Base-by-base conservation (phyloP, 2,113 vertebrate species). In the Shinisaurus crocodilurus region DNA sequence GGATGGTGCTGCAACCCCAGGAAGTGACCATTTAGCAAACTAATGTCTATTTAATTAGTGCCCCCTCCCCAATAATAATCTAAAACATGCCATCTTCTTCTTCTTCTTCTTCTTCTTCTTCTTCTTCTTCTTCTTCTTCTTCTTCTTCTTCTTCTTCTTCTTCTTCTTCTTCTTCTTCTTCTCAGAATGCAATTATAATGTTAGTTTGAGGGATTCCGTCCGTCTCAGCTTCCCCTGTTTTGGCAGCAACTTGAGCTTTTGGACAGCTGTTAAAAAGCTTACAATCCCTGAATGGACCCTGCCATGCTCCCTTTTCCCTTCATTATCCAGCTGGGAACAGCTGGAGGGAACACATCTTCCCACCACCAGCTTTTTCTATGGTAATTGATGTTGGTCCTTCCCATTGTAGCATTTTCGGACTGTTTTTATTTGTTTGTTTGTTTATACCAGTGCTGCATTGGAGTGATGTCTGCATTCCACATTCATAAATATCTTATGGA, bases 21-120 rank as follows among this genome's bases (percentile, higher is more conserved):
- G 96, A 96, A 97, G 94, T 96, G 95, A 96, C 95, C 90, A 77
- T 93, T 95, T 95, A 94, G 95, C 75, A 54, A 91, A 93, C 90
- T 90, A 86, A 96, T 96, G 94, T 96, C 94, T 95, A 23, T 96
- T 94, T 96, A 93, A 95, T 96, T 95, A 76, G 0, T 1, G 74
- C 86, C 37, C 83, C 54, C 25, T 84, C 77, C 37, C 0, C 83
- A 93, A 85, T 67, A 54, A 69, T 50, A 84, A 74, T 77, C 81
- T 81, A 91, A 86, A 94, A 94, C 76, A 90, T 82, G 90, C 69
- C 91, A 48, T 5, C n/a, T n/a, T 6, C 8, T 29, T 63, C 37
- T 0, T 34, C 57, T 34, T 65, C 72, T 25, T 67, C 37, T 32
- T 43, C 82, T 3, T 6, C 8, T 29, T 63, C 37, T 0, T 34